phyloP scores from a whole-genome alignment of 2,113 vertebrate species.

The Nibea coibor region DNA sequence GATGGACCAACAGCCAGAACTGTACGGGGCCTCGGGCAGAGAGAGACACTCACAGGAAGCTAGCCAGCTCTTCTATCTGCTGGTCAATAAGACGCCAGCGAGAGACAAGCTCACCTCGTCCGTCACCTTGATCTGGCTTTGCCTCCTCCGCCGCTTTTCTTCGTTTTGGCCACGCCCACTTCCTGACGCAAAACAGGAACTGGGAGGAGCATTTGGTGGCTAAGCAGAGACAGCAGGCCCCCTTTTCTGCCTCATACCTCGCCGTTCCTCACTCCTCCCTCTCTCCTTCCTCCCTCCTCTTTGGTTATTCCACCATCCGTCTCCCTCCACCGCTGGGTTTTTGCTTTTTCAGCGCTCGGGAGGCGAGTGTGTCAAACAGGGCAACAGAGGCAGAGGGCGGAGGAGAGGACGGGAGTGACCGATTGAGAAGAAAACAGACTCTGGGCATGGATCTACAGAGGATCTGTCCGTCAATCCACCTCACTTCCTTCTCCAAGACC shows the following conservation, averaged over 20 bases:
- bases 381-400: constrained; percentile 52
- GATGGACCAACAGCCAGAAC: constrained; percentile 63
- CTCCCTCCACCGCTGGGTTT: constrained; percentile 52
- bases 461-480: constrained; percentile 61
- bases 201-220: constrained; percentile 58
- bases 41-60: constrained; percentile 63
- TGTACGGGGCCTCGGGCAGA: constrained; percentile 49
- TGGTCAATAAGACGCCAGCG: constrained; percentile 39
- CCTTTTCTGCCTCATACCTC: constrained; percentile 74
- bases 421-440: constrained; percentile 57
- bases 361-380: constrained; percentile 49
- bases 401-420: constrained; percentile 49
- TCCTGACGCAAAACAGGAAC: constrained; percentile 67
- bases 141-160: constrained; percentile 42
- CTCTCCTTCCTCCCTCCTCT: constrained; percentile 63
- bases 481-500: constrained; percentile 70
- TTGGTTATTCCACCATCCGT: constrained; percentile 45
- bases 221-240: constrained; percentile 62
- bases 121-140: constrained; percentile 54
- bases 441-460: constrained; percentile 45
- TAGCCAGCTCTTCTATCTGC: constrained; percentile 51
- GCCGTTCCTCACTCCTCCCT: constrained; percentile 62
- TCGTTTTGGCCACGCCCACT: constrained; percentile 59
- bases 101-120: constrained; percentile 56
- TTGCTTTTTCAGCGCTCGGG: constrained; percentile 58